These are phyloP conservation scores for Erpetoichthys calabaricus DNA, from an alignment of 2,797 vertebrate genomes.

Conservation along the genomic window DNA sequence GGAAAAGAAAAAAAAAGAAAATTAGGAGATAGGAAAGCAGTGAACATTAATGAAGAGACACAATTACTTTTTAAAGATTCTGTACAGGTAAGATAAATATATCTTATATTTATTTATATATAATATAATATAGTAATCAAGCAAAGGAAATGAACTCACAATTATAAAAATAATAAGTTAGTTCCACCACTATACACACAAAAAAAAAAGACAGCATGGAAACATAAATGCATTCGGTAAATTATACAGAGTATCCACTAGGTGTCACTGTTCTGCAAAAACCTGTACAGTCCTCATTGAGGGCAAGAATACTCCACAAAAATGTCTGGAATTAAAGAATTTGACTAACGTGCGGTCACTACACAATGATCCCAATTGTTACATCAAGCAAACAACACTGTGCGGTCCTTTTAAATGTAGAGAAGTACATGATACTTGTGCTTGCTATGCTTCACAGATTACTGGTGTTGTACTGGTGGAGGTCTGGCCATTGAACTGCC, in stretches of 20 bases:
- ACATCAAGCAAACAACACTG: slow-evolving; percentile 23
- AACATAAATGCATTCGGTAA: slow-evolving; percentile 28
- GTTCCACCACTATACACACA: slow-evolving; percentile 64
- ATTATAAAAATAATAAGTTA: slow-evolving; percentile 70
- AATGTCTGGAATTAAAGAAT: slow-evolving; percentile 36
- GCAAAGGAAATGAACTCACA: slow-evolving; percentile 41
- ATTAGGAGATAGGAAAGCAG: too few relatives aligned
- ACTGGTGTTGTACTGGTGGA: slow-evolving; percentile 14
- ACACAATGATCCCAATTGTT: slow-evolving; percentile 16
- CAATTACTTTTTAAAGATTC: slow-evolving; percentile 35
- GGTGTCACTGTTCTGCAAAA: slow-evolving; percentile 48
- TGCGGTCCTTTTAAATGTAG: slow-evolving; percentile 2
- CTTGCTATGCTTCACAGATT: slow-evolving; percentile 28
- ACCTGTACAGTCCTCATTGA: slow-evolving; percentile 88
- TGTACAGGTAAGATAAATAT: slow-evolving; percentile 61
- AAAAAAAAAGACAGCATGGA: slow-evolving; percentile 34
- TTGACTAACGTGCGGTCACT: slow-evolving; percentile 21
- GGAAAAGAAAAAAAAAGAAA: slow-evolving; percentile 33
- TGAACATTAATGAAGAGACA: slow-evolving; percentile 33
- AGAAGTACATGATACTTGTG: slow-evolving; percentile 25
- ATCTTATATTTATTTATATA: slow-evolving; percentile 52
- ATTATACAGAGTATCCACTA: slow-evolving; percentile 24
- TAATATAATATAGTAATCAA: slow-evolving; percentile 25
- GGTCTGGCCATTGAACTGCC: slow-evolving; percentile 6
- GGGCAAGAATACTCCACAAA: slow-evolving; percentile 68